Percentiles rank a stretch among this genome's conserved stretches.
phyloP scores from a whole-genome alignment of 2,113 vertebrate genomes.

The Mixornis gularis region DNA sequence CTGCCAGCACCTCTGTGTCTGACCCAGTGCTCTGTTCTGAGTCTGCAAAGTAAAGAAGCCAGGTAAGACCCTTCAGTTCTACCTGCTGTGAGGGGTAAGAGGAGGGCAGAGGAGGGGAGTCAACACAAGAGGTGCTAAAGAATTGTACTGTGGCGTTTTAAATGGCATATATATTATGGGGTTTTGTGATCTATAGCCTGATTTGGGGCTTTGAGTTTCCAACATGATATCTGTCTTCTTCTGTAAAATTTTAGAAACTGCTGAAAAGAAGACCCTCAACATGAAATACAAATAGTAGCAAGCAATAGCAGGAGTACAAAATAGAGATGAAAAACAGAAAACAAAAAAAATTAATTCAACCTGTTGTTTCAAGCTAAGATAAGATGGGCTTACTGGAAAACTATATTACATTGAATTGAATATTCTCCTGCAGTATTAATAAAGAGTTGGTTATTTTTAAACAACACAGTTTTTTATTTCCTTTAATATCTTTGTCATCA shows the following conservation, averaged over 20 bases:
- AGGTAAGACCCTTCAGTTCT: slow-evolving; percentile 6
- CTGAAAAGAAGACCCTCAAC: slow-evolving; percentile 13
- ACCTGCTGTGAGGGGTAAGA: background rate
- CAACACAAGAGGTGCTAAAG: background rate
- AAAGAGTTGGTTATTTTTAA: slow-evolving; percentile 17
- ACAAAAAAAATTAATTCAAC: background rate
- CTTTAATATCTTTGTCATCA: background rate
- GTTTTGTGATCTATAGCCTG: slow-evolving; percentile 46
- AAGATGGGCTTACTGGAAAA: background rate
- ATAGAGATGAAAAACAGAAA: background rate
- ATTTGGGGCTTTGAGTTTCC: slow-evolving; percentile 33
- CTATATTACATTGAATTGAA: background rate
- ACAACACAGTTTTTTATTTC: background rate
- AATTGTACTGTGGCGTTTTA: background rate
- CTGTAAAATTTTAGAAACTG: slow-evolving; percentile 51
- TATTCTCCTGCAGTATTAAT: background rate
- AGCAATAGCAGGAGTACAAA: background rate
- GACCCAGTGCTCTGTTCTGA: slow-evolving; percentile 94
- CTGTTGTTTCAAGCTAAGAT: background rate
- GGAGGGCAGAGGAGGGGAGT: background rate
- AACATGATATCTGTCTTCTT: slow-evolving; percentile 52
- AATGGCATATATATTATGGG: background rate
- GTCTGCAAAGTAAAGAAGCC: slow-evolving; percentile 71
- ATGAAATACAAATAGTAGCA: slow-evolving; percentile 31
- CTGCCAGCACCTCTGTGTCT: slow-evolving; percentile 88